These are phyloP conservation scores for Silvanus unidentatus DNA, from an alignment of 2,888 invertebrate species.

Conservation along the genomic window DNA sequence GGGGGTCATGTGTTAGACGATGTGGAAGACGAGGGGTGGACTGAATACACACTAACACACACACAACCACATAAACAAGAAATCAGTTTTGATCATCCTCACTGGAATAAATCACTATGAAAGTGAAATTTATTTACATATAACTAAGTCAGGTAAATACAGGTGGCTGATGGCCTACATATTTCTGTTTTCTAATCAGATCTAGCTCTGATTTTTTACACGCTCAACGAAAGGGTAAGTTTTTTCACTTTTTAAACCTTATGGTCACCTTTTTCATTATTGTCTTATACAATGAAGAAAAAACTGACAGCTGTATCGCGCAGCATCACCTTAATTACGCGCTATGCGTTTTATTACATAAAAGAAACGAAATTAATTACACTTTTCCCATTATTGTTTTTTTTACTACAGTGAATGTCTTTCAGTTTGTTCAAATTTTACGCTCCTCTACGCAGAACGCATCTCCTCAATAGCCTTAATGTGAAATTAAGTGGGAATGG, in stretches of 20 bases:
- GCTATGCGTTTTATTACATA: too few species aligned
- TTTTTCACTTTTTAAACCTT: neutral
- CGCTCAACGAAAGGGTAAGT: neutral
- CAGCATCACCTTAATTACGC: too few species aligned
- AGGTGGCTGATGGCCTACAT: constrained; percentile 27
- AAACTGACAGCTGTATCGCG: too few species aligned
- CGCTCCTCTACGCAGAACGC: too few species aligned
- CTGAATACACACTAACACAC: neutral
- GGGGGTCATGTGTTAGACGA: constrained; percentile 24
- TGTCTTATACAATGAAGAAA: neutral
- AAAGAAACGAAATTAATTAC: too few species aligned
- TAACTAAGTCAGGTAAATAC: constrained; percentile 35
- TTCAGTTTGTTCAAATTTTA: too few species aligned
- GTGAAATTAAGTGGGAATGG: too few species aligned
- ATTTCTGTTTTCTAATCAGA: constrained; percentile 1
- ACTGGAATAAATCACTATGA: constrained; percentile 29
- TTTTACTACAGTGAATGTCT: too few species aligned
- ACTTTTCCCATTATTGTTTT: too few species aligned
- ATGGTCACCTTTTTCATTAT: neutral
- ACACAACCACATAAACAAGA: neutral
- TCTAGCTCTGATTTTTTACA: neutral
- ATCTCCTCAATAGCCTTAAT: too few species aligned
- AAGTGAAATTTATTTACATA: constrained; percentile 39
- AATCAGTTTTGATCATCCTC: constrained; percentile 2
- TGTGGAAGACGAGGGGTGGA: constrained; percentile 19